Conservation (phyloP, 2,888 invertebrate genomes). For the Platerodrilus igneus region DNA sequence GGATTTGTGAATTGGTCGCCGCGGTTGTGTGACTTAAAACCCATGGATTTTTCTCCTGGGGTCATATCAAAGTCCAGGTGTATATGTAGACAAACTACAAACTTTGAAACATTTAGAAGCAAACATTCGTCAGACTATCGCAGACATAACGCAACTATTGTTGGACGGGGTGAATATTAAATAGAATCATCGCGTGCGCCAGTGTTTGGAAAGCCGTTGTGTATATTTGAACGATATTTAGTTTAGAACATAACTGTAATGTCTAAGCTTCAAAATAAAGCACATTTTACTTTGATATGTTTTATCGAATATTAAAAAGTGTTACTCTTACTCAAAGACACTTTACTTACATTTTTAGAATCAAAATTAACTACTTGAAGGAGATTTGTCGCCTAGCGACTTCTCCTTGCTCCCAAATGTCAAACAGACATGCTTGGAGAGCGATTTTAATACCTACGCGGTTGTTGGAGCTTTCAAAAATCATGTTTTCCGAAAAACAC, state of each 20-base stretch:
- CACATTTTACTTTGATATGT: slow-evolving; percentile 8
- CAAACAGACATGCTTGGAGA: too few relatives aligned
- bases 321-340: too few relatives aligned
- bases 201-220: slow-evolving; percentile 9
- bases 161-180: slow-evolving; percentile 11
- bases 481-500: too few relatives aligned
- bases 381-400: too few relatives aligned
- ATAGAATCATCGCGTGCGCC: slow-evolving; percentile 8
- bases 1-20: slow-evolving; percentile 12
- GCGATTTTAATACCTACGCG: too few relatives aligned
- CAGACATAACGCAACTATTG: slow-evolving; percentile 9
- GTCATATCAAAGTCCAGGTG: slow-evolving; percentile 8
- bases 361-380: too few relatives aligned
- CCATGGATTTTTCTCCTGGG: too few relatives aligned
- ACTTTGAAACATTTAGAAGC: slow-evolving; percentile 16
- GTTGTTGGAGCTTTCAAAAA: too few relatives aligned
- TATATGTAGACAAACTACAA: slow-evolving; percentile 16
- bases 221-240: slow-evolving; percentile 4
- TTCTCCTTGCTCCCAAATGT: too few relatives aligned
- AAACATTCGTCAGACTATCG: slow-evolving; percentile 15
- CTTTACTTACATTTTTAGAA: too few relatives aligned
- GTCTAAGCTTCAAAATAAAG: slow-evolving; percentile 10
- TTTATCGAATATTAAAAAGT: too few relatives aligned
- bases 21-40: too few relatives aligned
- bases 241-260: slow-evolving; percentile 17